Percentiles rank a stretch among this genome's conserved stretches.
Conservation (phyloP, 2,113 vertebrate species). For the Vidua macroura region DNA sequence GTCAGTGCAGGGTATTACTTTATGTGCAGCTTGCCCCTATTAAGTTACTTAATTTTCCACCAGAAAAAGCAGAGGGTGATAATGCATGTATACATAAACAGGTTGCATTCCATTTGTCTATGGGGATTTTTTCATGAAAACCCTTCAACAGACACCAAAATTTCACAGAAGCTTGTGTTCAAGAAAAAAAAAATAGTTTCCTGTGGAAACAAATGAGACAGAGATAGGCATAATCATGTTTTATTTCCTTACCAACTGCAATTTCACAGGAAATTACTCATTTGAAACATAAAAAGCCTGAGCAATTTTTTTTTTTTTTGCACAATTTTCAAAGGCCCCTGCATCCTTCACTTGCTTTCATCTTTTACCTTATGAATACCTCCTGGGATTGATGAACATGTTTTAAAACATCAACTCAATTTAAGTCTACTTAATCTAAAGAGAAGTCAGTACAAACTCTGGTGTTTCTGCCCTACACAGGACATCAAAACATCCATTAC, state of each 20-base stretch:
- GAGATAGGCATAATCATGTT: neutral
- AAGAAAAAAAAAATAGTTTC: constrained; percentile 6
- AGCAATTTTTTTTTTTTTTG: neutral
- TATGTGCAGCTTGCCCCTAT: neutral
- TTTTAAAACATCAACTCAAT: neutral
- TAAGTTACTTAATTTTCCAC: neutral
- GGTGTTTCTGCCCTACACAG: neutral
- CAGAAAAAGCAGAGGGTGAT: neutral
- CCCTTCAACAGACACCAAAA: neutral
- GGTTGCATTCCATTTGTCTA: neutral
- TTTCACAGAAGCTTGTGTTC: neutral
- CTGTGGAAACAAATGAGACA: neutral
- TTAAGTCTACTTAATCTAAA: neutral
- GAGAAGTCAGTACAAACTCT: neutral
- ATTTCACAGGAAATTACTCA: constrained; percentile 26
- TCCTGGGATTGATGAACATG: neutral
- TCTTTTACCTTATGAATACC: neutral
- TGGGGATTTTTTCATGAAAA: neutral
- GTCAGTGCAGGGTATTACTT: neutral
- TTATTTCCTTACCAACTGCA: neutral
- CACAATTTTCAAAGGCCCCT: neutral
- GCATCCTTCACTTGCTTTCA: neutral
- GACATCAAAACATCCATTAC: neutral
- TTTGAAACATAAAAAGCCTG: neutral
- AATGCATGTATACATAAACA: neutral